phyloP scores from a whole-genome alignment of 37 sponge, comb jelly and placozoan genomes.

The Cliona cf. orientalis region DNA sequence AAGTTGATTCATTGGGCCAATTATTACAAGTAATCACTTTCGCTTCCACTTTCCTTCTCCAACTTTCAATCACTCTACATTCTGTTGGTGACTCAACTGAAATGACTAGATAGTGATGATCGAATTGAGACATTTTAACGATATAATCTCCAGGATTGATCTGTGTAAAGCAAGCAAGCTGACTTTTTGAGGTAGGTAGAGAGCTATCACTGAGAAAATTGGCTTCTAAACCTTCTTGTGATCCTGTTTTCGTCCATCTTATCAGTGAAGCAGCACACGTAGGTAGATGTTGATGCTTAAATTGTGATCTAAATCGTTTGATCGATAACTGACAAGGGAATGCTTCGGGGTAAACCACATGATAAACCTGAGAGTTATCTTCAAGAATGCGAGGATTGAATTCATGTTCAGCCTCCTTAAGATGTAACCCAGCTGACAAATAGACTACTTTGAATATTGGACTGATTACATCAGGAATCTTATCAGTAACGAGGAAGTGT shows the following conservation, averaged over 20 bases:
- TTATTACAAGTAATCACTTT: too few relatives aligned
- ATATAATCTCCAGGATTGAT: slow-evolving; percentile 33
- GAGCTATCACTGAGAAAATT: slow-evolving; percentile 2
- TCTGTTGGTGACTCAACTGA: neutral
- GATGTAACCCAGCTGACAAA: neutral
- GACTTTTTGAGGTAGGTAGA: slow-evolving; percentile 20
- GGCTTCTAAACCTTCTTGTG: slow-evolving; percentile 18
- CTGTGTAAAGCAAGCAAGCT: slow-evolving; percentile 4
- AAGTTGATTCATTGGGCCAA: too few relatives aligned
- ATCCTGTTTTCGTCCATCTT: slow-evolving; percentile 33
- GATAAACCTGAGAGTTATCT: slow-evolving; percentile 3
- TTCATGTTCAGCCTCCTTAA: neutral
- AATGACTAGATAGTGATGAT: slow-evolving; percentile 18
- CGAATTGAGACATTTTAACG: neutral
- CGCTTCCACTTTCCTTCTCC: neutral
- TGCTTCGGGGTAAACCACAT: slow-evolving; percentile 23
- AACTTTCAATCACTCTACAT: slow-evolving; percentile 2
- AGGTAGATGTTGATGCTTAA: neutral
- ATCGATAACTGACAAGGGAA: slow-evolving; percentile 13
- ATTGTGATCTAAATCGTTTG: neutral
- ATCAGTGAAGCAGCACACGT: neutral
- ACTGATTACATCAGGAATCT: too few relatives aligned
- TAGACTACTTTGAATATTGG: neutral
- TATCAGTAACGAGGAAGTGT: too few relatives aligned
- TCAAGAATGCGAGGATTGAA: neutral